phyloP scores from a whole-genome alignment of 2,113 vertebrate species.

The Perca flavescens region DNA sequence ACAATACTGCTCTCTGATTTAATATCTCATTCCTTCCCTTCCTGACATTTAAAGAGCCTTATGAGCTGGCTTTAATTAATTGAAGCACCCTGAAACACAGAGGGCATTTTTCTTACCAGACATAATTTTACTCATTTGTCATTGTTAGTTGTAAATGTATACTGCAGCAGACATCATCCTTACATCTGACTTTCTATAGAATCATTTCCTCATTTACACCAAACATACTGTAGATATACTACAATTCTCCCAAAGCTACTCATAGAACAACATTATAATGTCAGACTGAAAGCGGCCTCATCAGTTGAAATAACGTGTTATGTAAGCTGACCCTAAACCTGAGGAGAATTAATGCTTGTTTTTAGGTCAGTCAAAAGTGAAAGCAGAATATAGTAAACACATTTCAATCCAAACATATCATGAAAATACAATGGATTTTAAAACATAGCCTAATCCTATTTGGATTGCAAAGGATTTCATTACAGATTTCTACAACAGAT shows the following conservation, averaged over 20 bases:
- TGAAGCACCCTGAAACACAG: background rate
- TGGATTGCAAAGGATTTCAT: constrained; percentile 33
- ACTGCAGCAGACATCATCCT: background rate
- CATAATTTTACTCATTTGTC: background rate
- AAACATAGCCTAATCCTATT: constrained; percentile 32
- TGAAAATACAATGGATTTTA: constrained; percentile 24
- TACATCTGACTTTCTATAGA: background rate
- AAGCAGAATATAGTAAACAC: constrained; percentile 32
- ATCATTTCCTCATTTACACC: background rate
- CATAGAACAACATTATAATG: constrained; percentile 21
- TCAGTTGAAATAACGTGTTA: constrained; percentile 56
- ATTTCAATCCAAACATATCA: constrained; percentile 11
- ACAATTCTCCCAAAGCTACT: background rate
- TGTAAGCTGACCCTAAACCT: constrained; percentile 59
- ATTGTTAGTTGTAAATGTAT: background rate
- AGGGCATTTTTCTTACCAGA: background rate
- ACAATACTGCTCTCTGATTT: constrained; percentile 6
- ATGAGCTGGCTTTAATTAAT: background rate
- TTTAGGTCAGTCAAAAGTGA: constrained; percentile 41
- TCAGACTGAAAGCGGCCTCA: constrained; percentile 14
- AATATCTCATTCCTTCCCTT: background rate
- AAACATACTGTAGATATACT: background rate
- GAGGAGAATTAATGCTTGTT: constrained; percentile 18
- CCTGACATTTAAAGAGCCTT: constrained; percentile 20
- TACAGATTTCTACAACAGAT: background rate